phyloP scores from a whole-genome alignment of 2,888 invertebrate species.

The Julus scandinavius region DNA sequence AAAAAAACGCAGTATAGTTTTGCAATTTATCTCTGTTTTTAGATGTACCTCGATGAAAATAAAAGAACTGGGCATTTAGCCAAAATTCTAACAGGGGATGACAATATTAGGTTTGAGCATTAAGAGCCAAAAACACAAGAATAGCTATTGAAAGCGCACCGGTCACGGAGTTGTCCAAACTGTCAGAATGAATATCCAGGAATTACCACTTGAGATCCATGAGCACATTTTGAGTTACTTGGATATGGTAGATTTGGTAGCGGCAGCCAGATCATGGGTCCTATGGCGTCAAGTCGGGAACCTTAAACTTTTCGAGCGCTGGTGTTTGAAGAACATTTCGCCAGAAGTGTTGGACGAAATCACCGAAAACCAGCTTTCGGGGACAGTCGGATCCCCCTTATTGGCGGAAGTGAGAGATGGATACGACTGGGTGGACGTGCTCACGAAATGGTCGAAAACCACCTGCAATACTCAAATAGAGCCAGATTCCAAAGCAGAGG shows the following conservation, averaged over 20 bases:
- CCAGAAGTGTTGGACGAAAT: conserved; percentile 49
- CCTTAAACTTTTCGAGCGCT: conserved; percentile 11
- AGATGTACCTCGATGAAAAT: too few relatives aligned
- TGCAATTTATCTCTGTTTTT: too few relatives aligned
- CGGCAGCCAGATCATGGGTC: background rate
- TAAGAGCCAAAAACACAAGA: background rate
- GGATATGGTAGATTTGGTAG: conserved; percentile 30
- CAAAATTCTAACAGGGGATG: background rate
- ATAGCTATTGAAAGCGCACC: background rate
- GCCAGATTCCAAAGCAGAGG: background rate
- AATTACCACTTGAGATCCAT: conserved; percentile 37
- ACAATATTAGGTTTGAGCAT: background rate
- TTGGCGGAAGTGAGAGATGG: background rate
- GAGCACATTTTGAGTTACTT: conserved; percentile 51
- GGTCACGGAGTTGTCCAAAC: background rate
- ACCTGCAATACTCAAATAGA: background rate
- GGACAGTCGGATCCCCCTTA: background rate
- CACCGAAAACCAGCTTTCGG: conserved; percentile 3
- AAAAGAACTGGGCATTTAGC: background rate
- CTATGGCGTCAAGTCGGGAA: conserved; percentile 17
- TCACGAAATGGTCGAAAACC: conserved; percentile 37
- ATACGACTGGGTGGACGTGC: conserved; percentile 19
- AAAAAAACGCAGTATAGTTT: too few relatives aligned
- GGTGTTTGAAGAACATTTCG: conserved; percentile 52
- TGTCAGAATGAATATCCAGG: conserved; percentile 37